These are phyloP conservation scores for Plusia festucae DNA, from an alignment of 2,888 invertebrate species.

Conservation along the genomic window DNA sequence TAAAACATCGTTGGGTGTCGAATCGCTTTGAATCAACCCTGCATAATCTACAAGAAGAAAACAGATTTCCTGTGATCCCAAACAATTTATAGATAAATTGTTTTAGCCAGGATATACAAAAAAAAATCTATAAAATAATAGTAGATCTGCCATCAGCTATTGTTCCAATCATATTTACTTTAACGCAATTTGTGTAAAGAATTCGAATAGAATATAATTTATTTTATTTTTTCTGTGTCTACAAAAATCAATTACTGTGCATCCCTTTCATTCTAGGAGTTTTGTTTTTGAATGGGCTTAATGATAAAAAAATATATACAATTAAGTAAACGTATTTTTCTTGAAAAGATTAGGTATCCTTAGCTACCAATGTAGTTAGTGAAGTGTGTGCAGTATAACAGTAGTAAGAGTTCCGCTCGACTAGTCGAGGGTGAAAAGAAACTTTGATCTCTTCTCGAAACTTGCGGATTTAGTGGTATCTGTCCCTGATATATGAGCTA, in stretches of 20 bases:
- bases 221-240: no score
- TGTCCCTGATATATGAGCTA: neutral
- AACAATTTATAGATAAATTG: constrained; percentile 21
- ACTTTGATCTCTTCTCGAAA: constrained; percentile 25
- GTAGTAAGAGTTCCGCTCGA: constrained; percentile 24
- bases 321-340: neutral
- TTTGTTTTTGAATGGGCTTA: no score
- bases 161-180: neutral
- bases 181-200: neutral
- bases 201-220: no score
- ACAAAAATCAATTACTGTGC: no score
- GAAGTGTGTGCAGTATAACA: constrained; percentile 26
- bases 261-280: no score
- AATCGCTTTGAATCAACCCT: constrained; percentile 14
- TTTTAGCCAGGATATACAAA: constrained; percentile 19
- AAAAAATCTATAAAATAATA: constrained; percentile 11
- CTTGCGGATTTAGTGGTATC: constrained; percentile 27
- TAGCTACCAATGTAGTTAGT: constrained; percentile 22
- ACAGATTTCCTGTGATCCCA: constrained; percentile 8
- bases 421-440: constrained; percentile 27
- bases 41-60: neutral
- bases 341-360: constrained; percentile 5
- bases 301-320: no score
- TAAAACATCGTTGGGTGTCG: constrained; percentile 10
- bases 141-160: no score